A percentile compares a stretch with the other conserved stretches of the same genome.
Conservation (phyloP, 2,797 vertebrate genomes). For the Dallia pectoralis region DNA sequence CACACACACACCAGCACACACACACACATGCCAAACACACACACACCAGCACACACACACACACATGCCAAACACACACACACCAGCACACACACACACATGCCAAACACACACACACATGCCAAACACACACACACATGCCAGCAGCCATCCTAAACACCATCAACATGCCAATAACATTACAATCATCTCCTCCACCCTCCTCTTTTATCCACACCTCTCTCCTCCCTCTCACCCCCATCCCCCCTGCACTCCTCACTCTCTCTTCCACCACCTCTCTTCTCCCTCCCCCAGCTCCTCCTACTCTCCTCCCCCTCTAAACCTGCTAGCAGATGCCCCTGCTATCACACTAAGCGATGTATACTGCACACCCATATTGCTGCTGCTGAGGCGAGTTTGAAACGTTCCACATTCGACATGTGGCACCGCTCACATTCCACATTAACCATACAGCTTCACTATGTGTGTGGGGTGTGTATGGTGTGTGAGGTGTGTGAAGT, state of each 20-base stretch:
- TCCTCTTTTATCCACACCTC: neutral
- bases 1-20: neutral
- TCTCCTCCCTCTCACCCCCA: conserved; percentile 46
- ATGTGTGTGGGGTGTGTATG: too few species aligned
- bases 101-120: neutral
- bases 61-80: conserved; percentile 18
- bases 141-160: conserved; percentile 44
- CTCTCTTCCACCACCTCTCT: conserved; percentile 49
- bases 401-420: too few species aligned
- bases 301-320: conserved; percentile 36
- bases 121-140: conserved; percentile 41
- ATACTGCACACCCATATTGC: too few species aligned
- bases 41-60: conserved; percentile 23
- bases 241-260: conserved; percentile 22
- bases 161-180: conserved; percentile 66
- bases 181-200: conserved; percentile 38
- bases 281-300: neutral
- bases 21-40: neutral
- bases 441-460: too few species aligned
- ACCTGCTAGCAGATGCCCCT: too few species aligned
- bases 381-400: too few species aligned
- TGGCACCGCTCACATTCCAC: too few species aligned
- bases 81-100: neutral
- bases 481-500: too few species aligned
- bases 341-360: too few species aligned